phyloP scores from a whole-genome alignment of 2,113 vertebrate species.

The Cichladusa arquata region DNA sequence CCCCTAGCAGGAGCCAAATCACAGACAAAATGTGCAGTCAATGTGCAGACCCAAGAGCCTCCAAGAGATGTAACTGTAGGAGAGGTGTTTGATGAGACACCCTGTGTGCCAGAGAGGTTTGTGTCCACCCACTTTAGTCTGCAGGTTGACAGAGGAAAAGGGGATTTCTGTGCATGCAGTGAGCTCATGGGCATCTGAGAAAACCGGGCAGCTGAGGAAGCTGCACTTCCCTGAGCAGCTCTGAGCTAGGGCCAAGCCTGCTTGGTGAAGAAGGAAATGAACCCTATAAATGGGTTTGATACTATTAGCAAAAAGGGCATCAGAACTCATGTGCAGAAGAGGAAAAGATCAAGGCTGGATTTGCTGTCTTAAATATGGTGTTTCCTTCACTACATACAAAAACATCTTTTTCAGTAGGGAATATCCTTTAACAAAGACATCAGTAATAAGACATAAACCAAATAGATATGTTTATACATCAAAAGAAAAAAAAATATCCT shows the following conservation, averaged over 20 bases:
- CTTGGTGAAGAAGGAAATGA: background rate
- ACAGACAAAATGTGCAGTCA: too few species aligned
- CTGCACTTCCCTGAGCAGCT: too few species aligned
- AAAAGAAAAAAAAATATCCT: background rate
- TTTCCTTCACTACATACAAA: background rate
- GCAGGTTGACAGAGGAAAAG: too few species aligned
- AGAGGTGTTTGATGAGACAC: too few species aligned
- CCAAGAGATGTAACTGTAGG: too few species aligned
- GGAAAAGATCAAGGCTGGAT: background rate
- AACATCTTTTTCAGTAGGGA: background rate
- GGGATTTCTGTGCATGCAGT: too few species aligned
- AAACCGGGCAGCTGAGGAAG: too few species aligned
- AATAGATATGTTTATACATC: accelerated
- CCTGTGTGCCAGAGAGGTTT: too few species aligned
- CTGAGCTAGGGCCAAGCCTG: background rate
- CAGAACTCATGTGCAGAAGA: background rate
- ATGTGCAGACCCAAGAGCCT: too few species aligned
- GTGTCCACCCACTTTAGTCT: too few species aligned
- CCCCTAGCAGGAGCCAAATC: too few species aligned
- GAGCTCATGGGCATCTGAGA: too few species aligned
- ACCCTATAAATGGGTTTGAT: background rate
- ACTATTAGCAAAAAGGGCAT: background rate
- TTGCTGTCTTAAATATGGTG: accelerated
- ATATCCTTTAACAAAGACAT: background rate
- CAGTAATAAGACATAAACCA: background rate